phyloP scores from a whole-genome alignment of 2,888 invertebrate species.

The Drosophila cognata region DNA sequence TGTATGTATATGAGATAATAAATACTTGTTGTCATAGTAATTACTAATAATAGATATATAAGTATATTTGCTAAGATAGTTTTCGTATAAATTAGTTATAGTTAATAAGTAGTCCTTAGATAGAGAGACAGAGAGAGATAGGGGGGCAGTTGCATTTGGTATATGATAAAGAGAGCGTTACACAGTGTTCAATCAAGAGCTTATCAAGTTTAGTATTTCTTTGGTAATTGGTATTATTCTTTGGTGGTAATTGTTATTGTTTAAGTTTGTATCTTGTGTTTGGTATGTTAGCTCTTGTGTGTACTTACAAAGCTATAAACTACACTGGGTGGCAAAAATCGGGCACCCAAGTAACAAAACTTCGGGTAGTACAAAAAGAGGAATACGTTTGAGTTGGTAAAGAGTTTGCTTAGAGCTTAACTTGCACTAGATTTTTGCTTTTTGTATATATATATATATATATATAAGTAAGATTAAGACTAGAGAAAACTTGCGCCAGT shows the following conservation, averaged over 20 bases:
- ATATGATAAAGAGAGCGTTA: slow-evolving; percentile 23
- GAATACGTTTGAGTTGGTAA: slow-evolving; percentile 29
- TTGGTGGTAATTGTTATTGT: slow-evolving; percentile 28
- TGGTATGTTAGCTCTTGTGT: slow-evolving; percentile 62
- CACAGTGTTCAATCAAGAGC: slow-evolving; percentile 28
- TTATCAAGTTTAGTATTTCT: slow-evolving; percentile 25
- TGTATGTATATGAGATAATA: slow-evolving; percentile 40
- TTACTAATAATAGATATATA: slow-evolving; percentile 44
- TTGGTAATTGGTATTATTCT: slow-evolving; percentile 20
- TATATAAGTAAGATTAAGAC: slow-evolving; percentile 49
- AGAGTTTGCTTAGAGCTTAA: slow-evolving; percentile 65
- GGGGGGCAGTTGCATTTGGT: slow-evolving; percentile 33
- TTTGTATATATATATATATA: not conserved
- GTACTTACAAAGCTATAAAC: slow-evolving; percentile 72
- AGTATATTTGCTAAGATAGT: slow-evolving; percentile 61
- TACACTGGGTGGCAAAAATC: slow-evolving; percentile 56
- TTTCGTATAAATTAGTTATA: slow-evolving; percentile 40
- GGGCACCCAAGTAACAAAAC: slow-evolving; percentile 65
- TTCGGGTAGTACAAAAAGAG: slow-evolving; percentile 24
- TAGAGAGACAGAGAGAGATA: slow-evolving; percentile 24
- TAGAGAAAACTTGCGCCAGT: slow-evolving; percentile 47
- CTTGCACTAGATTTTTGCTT: slow-evolving; percentile 58
- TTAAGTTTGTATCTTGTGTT: not conserved
- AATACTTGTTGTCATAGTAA: slow-evolving; percentile 51
- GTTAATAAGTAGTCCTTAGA: slow-evolving; percentile 45